These are phyloP conservation scores for Myiozetetes cayanensis DNA, from an alignment of 2,113 vertebrate genomes.

Conservation along the genomic window DNA sequence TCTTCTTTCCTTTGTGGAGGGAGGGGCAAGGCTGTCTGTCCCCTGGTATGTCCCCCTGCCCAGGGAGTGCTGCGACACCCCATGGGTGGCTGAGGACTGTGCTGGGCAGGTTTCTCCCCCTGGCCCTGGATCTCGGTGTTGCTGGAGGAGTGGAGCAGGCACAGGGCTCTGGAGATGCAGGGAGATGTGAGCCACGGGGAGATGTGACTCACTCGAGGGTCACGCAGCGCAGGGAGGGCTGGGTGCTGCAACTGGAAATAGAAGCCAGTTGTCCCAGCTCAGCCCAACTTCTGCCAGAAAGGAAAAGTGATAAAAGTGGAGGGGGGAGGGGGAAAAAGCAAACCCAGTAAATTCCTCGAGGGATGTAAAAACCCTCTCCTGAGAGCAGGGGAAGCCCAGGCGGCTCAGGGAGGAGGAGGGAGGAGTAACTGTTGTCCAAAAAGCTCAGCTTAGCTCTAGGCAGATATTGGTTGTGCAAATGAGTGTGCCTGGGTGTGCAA, in stretches of 20 bases:
- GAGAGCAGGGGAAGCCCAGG: neutral
- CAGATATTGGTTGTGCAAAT: neutral
- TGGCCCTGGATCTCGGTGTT: neutral
- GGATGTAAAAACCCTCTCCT: neutral
- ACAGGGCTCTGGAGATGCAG: neutral
- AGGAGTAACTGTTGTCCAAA: neutral
- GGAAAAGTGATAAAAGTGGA: neutral
- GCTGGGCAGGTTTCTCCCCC: neutral
- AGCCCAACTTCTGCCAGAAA: neutral
- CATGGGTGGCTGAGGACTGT: rapidly evolving
- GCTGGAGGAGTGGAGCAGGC: neutral
- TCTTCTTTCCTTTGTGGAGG: neutral
- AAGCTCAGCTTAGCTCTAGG: neutral
- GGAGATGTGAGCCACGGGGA: neutral
- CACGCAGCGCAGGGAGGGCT: neutral
- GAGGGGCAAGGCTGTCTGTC: neutral
- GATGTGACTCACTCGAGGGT: neutral
- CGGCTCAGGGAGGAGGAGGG: neutral
- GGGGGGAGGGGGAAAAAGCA: rapidly evolving
- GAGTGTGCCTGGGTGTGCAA: neutral
- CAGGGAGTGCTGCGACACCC: neutral
- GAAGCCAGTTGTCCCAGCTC: neutral
- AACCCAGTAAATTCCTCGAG: neutral
- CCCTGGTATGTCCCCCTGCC: too few species aligned
- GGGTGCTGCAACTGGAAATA: neutral